Conservation (phyloP, 1,140 invertebrate species). For the Drosophila mojavensis region DNA sequence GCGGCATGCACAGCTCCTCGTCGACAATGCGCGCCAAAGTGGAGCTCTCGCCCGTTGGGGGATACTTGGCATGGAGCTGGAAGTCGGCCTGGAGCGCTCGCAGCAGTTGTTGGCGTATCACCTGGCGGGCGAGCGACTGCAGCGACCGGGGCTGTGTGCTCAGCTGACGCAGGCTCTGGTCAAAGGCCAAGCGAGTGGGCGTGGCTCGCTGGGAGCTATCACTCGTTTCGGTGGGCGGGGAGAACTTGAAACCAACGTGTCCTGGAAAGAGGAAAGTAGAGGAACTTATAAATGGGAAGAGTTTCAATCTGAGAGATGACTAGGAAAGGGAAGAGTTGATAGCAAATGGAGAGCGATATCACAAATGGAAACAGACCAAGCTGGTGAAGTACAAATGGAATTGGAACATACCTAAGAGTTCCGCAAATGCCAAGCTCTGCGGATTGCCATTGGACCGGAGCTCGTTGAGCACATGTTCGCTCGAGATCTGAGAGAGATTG, state of each 20-base stretch:
- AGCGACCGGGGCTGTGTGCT: constrained; percentile 50
- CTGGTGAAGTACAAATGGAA: neutral
- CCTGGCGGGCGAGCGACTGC: constrained; percentile 59
- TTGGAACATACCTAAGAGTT: constrained; percentile 62
- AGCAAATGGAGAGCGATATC: no score
- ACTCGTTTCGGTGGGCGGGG: constrained; percentile 20
- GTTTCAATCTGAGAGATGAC: neutral
- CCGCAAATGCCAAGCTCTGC: constrained; percentile 42
- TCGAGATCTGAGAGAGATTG: constrained; percentile 78
- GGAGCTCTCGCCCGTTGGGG: constrained; percentile 55
- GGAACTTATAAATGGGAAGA: neutral
- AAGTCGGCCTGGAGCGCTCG: constrained; percentile 32
- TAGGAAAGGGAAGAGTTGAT: neutral
- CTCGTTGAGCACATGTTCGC: constrained; percentile 56
- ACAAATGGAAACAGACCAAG: no score
- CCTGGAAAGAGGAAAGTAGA: constrained; percentile 23
- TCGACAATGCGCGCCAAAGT: constrained; percentile 62
- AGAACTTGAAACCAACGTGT: constrained; percentile 68
- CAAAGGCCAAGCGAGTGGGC: constrained; percentile 37
- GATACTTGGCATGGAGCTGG: constrained; percentile 51
- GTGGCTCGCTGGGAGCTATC: constrained; percentile 12
- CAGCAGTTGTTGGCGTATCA: constrained; percentile 57
- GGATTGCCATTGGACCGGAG: constrained; percentile 38
- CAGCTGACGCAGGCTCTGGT: constrained; percentile 46
- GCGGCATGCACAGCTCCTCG: constrained; percentile 60